These are phyloP conservation scores for Drosophila guanche DNA, from an alignment of 1,140 invertebrate species.

Conservation along the genomic window DNA sequence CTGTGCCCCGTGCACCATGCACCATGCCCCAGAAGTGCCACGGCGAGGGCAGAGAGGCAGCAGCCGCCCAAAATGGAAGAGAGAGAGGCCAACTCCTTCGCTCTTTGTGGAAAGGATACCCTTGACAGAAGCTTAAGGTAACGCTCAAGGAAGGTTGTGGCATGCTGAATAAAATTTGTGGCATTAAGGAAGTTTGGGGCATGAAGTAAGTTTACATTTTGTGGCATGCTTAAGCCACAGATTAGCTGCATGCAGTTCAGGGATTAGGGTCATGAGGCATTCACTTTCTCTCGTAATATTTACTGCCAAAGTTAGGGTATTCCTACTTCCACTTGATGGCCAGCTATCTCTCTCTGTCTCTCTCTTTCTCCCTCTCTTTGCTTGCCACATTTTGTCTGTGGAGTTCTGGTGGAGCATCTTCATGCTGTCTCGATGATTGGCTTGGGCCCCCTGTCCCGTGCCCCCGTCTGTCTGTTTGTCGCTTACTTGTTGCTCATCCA, in stretches of 20 bases:
- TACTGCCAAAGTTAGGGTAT: conserved; percentile 22
- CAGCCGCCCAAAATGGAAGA: neutral
- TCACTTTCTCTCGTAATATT: conserved; percentile 11
- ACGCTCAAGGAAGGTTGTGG: too few species aligned
- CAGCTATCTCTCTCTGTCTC: neutral
- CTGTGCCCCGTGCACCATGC: conserved; percentile 49
- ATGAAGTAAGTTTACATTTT: too few species aligned
- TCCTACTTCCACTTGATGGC: neutral
- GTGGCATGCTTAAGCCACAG: too few species aligned
- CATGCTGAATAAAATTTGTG: too few species aligned
- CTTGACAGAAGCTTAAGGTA: too few species aligned
- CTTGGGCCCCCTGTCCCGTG: conserved; percentile 24
- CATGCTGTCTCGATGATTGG: conserved; percentile 53
- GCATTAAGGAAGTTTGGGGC: too few species aligned
- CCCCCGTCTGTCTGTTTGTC: conserved; percentile 26
- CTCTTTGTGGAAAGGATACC: too few species aligned
- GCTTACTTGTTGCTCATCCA: conserved; percentile 69
- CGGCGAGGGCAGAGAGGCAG: conserved; percentile 1
- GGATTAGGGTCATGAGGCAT: neutral
- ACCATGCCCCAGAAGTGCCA: neutral
- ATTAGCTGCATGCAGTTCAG: too few species aligned
- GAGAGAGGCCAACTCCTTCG: too few species aligned
- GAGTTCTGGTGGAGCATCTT: conserved; percentile 43
- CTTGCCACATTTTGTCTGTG: neutral
- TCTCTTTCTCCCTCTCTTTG: conserved; percentile 4